Conservation (phyloP, 35 echinoderm and acorn worm genomes). For the Lytechinus pictus region DNA sequence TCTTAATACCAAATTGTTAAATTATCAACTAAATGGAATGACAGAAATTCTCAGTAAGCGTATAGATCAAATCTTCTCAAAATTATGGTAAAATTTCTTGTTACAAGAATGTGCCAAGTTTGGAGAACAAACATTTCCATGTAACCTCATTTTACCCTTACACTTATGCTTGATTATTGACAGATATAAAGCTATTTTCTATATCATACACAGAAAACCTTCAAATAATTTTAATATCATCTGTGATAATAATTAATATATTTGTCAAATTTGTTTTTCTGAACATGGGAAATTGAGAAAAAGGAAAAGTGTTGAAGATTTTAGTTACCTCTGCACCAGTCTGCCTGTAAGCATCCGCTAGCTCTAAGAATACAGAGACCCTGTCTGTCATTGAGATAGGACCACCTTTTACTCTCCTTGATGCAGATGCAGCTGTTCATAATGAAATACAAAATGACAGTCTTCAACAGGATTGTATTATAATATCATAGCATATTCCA, state of each 20-base stretch:
- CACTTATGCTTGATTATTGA: too few species aligned
- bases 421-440: constrained; percentile 62
- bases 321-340: constrained; percentile 73
- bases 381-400: constrained; percentile 80
- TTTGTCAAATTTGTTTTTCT: neutral
- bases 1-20: too few species aligned
- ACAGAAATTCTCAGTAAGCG: too few species aligned
- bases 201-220: neutral
- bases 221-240: too few species aligned
- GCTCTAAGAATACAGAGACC: constrained; percentile 95
- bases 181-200: neutral
- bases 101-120: too few species aligned
- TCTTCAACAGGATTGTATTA: neutral
- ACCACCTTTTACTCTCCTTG: constrained; percentile 57
- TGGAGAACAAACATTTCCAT: too few species aligned
- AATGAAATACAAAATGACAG: neutral
- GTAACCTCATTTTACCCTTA: too few species aligned
- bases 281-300: neutral
- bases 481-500: neutral
- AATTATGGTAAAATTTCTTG: too few species aligned
- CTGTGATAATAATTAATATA: too few species aligned
- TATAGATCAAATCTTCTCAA: too few species aligned
- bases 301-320: neutral
- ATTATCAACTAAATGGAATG: too few species aligned
- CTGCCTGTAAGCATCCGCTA: constrained; percentile 89